Conservation (phyloP, 2,113 vertebrate species). For the Corythaixoides concolor region DNA sequence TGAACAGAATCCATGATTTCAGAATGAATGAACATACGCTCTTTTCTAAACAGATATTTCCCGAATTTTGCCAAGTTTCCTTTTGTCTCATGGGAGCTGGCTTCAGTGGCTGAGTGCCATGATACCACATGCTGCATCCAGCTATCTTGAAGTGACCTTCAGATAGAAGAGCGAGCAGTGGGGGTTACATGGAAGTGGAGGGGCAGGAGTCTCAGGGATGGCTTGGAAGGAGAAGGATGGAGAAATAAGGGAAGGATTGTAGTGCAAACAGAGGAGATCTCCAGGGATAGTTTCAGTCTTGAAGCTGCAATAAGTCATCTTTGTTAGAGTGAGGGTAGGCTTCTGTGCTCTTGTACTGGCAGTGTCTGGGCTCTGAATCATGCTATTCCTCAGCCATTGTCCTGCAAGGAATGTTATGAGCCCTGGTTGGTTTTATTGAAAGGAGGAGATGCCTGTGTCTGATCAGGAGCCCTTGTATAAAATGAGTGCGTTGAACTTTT, state of each 20-base stretch:
- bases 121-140: not conserved
- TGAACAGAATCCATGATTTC: not conserved
- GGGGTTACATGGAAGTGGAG: not conserved
- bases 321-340: not conserved
- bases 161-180: not conserved
- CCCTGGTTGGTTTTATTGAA: not conserved
- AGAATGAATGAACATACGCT: not conserved
- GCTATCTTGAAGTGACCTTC: not conserved
- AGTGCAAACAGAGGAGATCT: not conserved
- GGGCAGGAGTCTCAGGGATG: not conserved
- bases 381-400: fast-evolving
- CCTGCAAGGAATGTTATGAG: not conserved
- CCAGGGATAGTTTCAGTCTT: not conserved
- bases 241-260: not conserved
- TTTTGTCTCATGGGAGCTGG: not conserved
- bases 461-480: not conserved
- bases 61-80: not conserved
- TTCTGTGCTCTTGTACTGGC: not conserved
- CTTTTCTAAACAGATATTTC: not conserved
- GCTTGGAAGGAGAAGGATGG: not conserved
- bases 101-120: not conserved
- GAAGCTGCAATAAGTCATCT: not conserved
- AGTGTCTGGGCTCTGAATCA: not conserved
- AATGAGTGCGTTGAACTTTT: not conserved
- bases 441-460: not conserved